Evolutionary conservation across 2,113 vertebrate species (phyloP).

Genomic region (Platichthys flesus): DNA sequence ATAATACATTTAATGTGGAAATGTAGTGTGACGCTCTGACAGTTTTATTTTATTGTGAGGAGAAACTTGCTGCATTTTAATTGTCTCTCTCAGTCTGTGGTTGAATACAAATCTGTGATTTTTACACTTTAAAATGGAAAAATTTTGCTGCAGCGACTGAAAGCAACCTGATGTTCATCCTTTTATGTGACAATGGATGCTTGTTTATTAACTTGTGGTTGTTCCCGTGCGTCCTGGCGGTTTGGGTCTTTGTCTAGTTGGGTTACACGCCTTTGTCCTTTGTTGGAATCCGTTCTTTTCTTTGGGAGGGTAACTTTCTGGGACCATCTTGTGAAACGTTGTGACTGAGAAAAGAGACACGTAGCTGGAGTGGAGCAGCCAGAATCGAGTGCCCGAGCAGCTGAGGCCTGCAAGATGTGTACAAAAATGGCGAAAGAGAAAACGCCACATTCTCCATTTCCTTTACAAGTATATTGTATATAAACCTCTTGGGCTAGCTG

Average conservation of each 20-base stretch:
- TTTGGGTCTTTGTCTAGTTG: constrained; percentile 28
- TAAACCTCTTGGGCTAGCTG: constrained; percentile 36
- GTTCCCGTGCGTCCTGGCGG: constrained; percentile 34
- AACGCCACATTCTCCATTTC: constrained; percentile 25
- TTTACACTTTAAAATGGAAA: constrained; percentile 31
- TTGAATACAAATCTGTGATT: background rate
- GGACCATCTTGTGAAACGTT: constrained; percentile 29
- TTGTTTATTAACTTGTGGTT: constrained; percentile 50
- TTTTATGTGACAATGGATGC: constrained; percentile 5
- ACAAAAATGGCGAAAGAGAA: constrained; percentile 23
- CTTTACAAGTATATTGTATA: constrained; percentile 42
- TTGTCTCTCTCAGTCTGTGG: constrained; percentile 28
- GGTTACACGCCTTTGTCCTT: constrained; percentile 42
- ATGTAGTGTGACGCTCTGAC: background rate
- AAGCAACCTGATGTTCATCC: constrained; percentile 45
- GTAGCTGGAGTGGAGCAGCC: constrained; percentile 18
- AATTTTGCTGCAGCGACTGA: constrained; percentile 26
- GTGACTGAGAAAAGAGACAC: constrained; percentile 11
- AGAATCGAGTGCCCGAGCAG: constrained; percentile 6
- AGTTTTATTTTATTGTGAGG: background rate
- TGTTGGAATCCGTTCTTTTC: constrained; percentile 52
- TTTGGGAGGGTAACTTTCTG: constrained; percentile 30
- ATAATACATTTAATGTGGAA: constrained; percentile 12
- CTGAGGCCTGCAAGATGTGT: constrained; percentile 23
- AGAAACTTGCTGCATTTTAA: constrained; percentile 18